A percentile compares a stretch with the other conserved stretches of the same genome.
Conservation (phyloP, 1,140 invertebrate species). For the Sipha flava region DNA sequence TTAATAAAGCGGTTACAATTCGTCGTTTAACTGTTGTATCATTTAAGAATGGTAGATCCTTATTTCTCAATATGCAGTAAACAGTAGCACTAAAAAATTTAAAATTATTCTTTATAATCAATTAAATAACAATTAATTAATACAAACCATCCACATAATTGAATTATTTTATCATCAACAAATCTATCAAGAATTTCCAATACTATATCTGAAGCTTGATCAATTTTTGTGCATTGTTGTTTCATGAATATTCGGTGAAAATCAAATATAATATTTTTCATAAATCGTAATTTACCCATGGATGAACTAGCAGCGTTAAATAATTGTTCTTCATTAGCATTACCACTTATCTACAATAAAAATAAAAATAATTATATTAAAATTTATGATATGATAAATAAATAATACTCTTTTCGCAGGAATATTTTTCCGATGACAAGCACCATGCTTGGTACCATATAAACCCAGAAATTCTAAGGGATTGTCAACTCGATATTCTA, state of each 20-base stretch:
- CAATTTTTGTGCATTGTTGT: slow-evolving; percentile 61
- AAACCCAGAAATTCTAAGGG: slow-evolving; percentile 85
- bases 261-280: slow-evolving; percentile 80
- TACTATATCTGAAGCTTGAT: slow-evolving; percentile 64
- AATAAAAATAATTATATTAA: neutral
- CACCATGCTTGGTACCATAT: slow-evolving; percentile 75
- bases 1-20: slow-evolving; percentile 70
- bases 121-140: neutral
- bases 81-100: slow-evolving; percentile 66
- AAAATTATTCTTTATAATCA: neutral
- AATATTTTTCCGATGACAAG: slow-evolving; percentile 79
- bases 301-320: slow-evolving; percentile 68
- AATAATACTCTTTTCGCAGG: slow-evolving; percentile 64
- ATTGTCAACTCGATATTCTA: slow-evolving; percentile 60
- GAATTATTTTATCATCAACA: slow-evolving; percentile 73
- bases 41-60: slow-evolving; percentile 56
- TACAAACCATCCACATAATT: slow-evolving; percentile 71
- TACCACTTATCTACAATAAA: slow-evolving; percentile 68
- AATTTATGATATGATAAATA: neutral
- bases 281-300: slow-evolving; percentile 65
- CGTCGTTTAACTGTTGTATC: slow-evolving; percentile 55
- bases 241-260: slow-evolving; percentile 82
- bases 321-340: slow-evolving; percentile 85
- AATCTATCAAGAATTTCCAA: slow-evolving; percentile 79
- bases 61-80: slow-evolving; percentile 86